phyloP scores from a whole-genome alignment of 2,113 vertebrate genomes.

The Malurus cyaneus region DNA sequence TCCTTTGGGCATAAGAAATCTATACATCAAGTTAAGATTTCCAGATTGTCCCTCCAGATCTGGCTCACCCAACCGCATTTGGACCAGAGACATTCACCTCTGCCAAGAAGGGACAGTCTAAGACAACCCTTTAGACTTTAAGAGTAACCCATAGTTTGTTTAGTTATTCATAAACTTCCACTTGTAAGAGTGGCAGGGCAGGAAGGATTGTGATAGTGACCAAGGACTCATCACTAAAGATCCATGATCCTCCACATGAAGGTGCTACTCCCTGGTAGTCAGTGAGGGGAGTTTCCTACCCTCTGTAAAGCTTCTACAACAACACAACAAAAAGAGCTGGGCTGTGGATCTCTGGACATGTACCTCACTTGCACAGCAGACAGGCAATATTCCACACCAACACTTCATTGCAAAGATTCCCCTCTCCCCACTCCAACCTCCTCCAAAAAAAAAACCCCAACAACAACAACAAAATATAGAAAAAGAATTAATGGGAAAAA shows the following conservation, averaged over 20 bases:
- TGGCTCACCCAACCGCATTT: neutral
- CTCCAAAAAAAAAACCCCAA: neutral
- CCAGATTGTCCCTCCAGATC: neutral
- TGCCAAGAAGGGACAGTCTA: neutral
- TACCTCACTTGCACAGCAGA: neutral
- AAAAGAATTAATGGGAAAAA: no score
- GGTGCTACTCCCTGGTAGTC: neutral
- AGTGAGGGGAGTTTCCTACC: neutral
- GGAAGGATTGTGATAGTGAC: neutral
- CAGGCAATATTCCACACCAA: neutral
- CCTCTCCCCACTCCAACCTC: no score
- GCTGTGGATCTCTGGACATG: neutral
- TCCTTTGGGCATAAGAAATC: neutral
- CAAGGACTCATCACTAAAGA: neutral
- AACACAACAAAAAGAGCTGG: neutral
- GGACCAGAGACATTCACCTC: neutral
- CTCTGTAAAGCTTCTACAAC: neutral
- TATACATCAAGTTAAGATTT: neutral
- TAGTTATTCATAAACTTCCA: neutral
- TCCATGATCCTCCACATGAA: neutral
- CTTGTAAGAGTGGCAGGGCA: neutral
- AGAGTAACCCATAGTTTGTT: neutral
- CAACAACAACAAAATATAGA: no score
- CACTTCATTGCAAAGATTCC: neutral
- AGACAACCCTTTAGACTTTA: neutral